Percentiles rank a stretch among this genome's conserved stretches.
Conservation (phyloP, 2,113 vertebrate species). For the Rhinoderma darwinii region DNA sequence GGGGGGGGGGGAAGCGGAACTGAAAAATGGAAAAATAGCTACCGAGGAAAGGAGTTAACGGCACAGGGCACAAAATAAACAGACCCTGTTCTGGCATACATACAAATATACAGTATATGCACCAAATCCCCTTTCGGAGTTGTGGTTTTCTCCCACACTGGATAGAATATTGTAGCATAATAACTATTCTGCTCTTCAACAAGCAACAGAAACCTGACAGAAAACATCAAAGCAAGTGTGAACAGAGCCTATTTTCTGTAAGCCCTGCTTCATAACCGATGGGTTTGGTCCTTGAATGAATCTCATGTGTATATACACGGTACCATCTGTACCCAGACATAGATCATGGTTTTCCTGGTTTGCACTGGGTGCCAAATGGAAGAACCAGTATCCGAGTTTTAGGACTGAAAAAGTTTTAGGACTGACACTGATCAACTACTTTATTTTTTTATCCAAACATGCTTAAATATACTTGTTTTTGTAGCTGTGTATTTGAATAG, state of each 20-base stretch:
- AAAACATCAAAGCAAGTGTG: too few relatives aligned
- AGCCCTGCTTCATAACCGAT: not conserved
- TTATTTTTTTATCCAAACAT: constrained; percentile 3
- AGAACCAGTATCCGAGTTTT: not conserved
- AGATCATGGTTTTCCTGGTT: not conserved
- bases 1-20: too few relatives aligned
- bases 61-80: too few relatives aligned
- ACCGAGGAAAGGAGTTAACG: too few relatives aligned
- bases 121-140: too few relatives aligned
- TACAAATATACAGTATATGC: too few relatives aligned
- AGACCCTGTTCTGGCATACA: too few relatives aligned
- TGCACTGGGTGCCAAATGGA: not conserved
- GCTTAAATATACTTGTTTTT: constrained; percentile 40
- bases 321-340: not conserved
- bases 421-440: not conserved
- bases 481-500: constrained; percentile 49
- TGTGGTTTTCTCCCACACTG: too few relatives aligned
- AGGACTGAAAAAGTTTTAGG: not conserved
- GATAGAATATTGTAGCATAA: too few relatives aligned
- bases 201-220: too few relatives aligned
- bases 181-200: too few relatives aligned
- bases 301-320: not conserved
- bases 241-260: not conserved
- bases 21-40: too few relatives aligned
- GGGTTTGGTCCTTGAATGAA: not conserved